These are phyloP conservation scores for Calameuta idolon DNA, from an alignment of 2,888 invertebrate genomes.

Conservation along the genomic window DNA sequence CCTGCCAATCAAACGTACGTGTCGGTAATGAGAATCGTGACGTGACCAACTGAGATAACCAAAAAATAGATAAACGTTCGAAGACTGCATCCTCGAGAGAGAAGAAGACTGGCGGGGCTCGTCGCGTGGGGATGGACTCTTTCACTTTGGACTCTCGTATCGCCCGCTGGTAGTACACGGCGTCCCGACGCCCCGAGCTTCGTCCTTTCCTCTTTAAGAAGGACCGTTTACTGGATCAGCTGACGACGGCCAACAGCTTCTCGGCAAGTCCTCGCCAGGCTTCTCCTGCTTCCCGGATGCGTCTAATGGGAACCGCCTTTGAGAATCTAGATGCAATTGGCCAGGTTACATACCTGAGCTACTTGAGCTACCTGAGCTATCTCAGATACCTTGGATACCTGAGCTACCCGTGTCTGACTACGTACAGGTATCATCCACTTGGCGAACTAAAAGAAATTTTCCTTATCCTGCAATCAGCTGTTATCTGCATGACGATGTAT, in stretches of 20 bases:
- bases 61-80: neutral
- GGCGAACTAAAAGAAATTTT: neutral
- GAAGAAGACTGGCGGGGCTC: neutral
- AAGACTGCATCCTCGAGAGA: neutral
- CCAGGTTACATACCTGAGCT: neutral
- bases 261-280: neutral
- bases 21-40: neutral
- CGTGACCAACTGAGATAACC: neutral
- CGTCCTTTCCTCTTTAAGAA: constrained; percentile 49
- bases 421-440: neutral
- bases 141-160: neutral
- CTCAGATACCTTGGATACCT: no score
- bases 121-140: neutral
- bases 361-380: neutral
- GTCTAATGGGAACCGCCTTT: neutral
- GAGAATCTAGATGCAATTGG: neutral
- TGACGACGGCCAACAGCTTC: neutral
- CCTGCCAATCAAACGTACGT: neutral
- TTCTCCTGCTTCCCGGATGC: neutral
- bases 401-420: neutral
- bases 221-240: constrained; percentile 25
- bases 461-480: neutral
- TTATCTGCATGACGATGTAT: neutral
- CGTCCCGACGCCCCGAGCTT: constrained; percentile 28
- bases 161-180: neutral